Percentiles rank a stretch among this genome's conserved stretches.
These are phyloP conservation scores for Conus canariensis DNA, from an alignment of 2,888 invertebrate species.

Conservation along the genomic window DNA sequence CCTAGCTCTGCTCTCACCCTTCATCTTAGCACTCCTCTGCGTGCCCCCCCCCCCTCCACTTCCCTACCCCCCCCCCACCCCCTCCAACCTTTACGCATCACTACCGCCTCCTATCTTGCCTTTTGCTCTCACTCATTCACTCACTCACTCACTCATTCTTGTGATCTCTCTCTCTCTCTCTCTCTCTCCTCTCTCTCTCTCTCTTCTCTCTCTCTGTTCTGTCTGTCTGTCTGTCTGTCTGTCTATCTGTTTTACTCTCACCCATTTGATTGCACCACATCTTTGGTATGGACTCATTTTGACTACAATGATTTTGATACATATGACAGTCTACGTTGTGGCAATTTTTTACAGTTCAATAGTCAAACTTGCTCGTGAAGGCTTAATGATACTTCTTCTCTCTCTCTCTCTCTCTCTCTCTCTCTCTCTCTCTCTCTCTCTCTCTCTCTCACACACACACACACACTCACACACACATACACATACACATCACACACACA, in stretches of 20 bases:
- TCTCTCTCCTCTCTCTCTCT: background rate
- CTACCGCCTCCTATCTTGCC: background rate
- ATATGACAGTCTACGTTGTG: background rate
- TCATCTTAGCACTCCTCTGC: background rate
- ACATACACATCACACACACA: too few relatives aligned
- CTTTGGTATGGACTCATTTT: background rate
- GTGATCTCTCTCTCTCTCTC: background rate
- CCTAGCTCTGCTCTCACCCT: background rate
- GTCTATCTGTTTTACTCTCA: slow-evolving; percentile 11
- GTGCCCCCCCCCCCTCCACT: background rate
- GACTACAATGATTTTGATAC: too few relatives aligned
- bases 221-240: background rate
- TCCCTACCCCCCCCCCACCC: background rate
- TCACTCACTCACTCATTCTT: background rate
- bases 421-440: too few relatives aligned
- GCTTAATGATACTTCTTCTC: too few relatives aligned
- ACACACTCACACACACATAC: too few relatives aligned
- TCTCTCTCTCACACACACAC: too few relatives aligned
- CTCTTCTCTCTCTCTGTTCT: slow-evolving; percentile 23
- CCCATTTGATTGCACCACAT: background rate
- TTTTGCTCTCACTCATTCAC: background rate
- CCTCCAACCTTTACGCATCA: background rate
- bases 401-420: too few relatives aligned
- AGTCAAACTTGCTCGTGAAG: too few relatives aligned
- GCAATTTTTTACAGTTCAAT: too few relatives aligned